Evolutionary conservation across 2,797 vertebrate genomes (phyloP).

Genomic region (Rhincodon typus): DNA sequence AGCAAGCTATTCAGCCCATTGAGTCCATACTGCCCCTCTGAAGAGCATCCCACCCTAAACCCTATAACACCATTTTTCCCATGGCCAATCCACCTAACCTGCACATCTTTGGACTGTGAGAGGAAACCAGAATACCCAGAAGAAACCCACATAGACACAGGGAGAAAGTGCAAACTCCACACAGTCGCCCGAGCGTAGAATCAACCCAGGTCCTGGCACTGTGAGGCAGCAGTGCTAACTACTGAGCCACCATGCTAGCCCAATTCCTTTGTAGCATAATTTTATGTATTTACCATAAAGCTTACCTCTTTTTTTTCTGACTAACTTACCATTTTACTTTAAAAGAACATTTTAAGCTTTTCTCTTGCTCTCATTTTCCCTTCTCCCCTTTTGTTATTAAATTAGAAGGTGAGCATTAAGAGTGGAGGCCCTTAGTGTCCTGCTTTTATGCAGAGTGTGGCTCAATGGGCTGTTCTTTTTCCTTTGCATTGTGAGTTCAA

Average conservation of each 20-base stretch:
- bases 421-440: background rate
- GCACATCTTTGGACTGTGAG: no score
- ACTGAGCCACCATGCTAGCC: background rate
- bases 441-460: background rate
- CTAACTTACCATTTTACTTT: background rate
- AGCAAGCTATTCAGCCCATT: no score
- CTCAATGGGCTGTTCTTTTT: background rate
- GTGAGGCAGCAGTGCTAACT: no score
- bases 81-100: no score
- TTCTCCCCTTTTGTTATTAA: background rate
- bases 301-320: background rate
- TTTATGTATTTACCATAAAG: background rate
- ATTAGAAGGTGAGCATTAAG: background rate
- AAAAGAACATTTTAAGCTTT: background rate
- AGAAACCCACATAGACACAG: no score
- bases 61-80: no score
- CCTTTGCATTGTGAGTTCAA: background rate
- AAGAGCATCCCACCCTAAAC: no score
- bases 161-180: no score
- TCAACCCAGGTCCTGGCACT: no score
- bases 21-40: no score
- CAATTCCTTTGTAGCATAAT: background rate
- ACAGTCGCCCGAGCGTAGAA: no score
- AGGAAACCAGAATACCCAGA: no score
- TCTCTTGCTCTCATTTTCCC: background rate